Base-by-base conservation (phyloP, 2,888 invertebrate genomes). In the Herminia tarsipennalis region DNA sequence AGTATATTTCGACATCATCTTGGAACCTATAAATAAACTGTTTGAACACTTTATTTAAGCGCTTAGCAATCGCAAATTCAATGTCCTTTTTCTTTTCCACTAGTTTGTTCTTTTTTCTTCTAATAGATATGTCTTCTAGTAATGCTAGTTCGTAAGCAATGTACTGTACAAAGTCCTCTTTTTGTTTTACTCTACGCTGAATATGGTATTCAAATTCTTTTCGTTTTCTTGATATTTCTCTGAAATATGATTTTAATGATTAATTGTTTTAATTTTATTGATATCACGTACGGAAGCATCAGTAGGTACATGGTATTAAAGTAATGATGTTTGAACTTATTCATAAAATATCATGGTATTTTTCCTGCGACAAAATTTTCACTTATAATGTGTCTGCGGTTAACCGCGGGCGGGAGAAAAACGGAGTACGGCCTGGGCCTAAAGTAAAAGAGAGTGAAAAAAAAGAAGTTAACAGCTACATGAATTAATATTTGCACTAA, bases 161-260 rank as follows among this genome's bases (percentile, higher is more conserved):
- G 64, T 95, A 96, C 40, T 93, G 92, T 8, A 94, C 88, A 75
- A 92, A 96, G 80, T 95, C 95, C 69, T 95, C 94, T 70, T 95
- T 94, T 28, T 91, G 88, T 83, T 95, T 95, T 0, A 93, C 88
- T 60, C 92, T 88, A 10, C 94, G 92, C 66, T 95, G 94, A 36
- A 96, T 92, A 78, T 94, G 95, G 70, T 95, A 95, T 76, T 96
- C 96, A 77, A 93, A 94, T 40, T 94, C 94, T 73, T 94, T 94
- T 13, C 95, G 88, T 71, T 94, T 95, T 64, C 94, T 94, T 29
- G 94, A 87, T 61, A 96, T 95, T 58, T 92, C 92, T 60, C 95
- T 95, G 76, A 88, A 59, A 32, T 8, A 38, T 8, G 28, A 13
- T n/a, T n/a, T n/a, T n/a, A n/a, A n/a, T n/a, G n/a, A n/a, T n/a